Conservation (phyloP, 2,113 vertebrate species). For the Tangachromis dhanisi region DNA sequence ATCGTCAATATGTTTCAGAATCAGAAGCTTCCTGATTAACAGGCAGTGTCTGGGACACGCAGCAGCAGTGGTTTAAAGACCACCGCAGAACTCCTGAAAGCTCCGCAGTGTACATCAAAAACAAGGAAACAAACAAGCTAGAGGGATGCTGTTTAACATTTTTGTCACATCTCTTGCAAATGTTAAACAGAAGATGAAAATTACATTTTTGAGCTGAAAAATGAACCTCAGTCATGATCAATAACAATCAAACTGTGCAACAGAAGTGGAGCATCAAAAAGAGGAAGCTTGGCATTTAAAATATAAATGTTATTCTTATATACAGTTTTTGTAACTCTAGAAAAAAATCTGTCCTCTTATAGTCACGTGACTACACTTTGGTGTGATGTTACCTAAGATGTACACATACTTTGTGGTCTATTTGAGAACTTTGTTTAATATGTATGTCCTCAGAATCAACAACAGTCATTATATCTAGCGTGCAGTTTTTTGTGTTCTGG, state of each 20-base stretch:
- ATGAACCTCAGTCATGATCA: constrained; percentile 61
- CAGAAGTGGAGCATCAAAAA: constrained; percentile 14
- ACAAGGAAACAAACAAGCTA: background rate
- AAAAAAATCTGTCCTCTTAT: background rate
- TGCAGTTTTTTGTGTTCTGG: background rate
- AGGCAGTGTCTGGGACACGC: background rate
- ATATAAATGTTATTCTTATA: constrained; percentile 46
- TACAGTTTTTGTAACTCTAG: background rate
- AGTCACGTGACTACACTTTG: background rate
- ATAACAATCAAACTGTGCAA: constrained; percentile 56
- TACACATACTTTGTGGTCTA: background rate
- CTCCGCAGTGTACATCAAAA: constrained; percentile 6
- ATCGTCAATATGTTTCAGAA: background rate
- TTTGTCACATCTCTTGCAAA: constrained; percentile 35
- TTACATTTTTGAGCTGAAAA: constrained; percentile 55
- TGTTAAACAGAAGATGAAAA: constrained; percentile 58
- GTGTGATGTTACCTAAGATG: background rate
- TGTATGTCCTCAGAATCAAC: background rate
- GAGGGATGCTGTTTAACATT: background rate
- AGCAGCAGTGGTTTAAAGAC: background rate
- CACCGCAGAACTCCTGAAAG: background rate
- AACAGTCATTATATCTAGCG: background rate
- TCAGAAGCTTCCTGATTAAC: background rate
- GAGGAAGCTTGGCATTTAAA: constrained; percentile 51
- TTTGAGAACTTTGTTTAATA: background rate